Base-by-base conservation (phyloP, 2,113 vertebrate species). In the Microcebus griseorufus region DNA sequence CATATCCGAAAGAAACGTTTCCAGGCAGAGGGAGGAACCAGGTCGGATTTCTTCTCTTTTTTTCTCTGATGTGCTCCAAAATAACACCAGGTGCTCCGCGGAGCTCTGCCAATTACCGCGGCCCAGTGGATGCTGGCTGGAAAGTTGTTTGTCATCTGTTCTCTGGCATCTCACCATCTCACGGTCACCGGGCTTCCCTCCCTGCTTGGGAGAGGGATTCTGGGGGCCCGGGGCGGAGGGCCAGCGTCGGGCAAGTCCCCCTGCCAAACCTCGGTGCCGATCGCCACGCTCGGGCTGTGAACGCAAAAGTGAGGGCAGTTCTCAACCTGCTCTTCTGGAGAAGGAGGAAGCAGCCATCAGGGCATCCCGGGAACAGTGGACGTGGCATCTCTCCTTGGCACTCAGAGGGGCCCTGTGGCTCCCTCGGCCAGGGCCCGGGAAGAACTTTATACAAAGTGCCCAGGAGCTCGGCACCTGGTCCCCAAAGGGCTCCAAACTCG, bases 41-140 rank as follows among this genome's bases (percentile, higher is more conserved):
- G 92, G 87, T 14, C 16, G 3, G 34, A 17, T 48, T 92, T 94
- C 90, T 65, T 55, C 17, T 70, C 91, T 69, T 48, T 93, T 9
- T 93, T 76, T 8, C 90, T 98, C 95, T 98, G 90, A 97, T 90
- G 81, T 53, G 2, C 53, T 87, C 90, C 92, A 76, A 85, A 97
- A 69, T 82, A 81, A 80, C 93, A 80, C 58, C 93, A 94, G 97
- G 93, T 93, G 86, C 93, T 88, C 95, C 18, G 62, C 76, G 53
- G 72, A 83, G 65, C 64, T 78, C 80, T 89, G 89, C 88, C 92
- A 91, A 91, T 95, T 70, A 78, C 87, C 22, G 17, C 8, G 10
- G 85, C 62, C 78, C 83, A 48, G 73, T 17, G 39, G 70, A 60
- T 23, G 9, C 55, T 2, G 73, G 93, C 94, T 92, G 70, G 64